Conservation (phyloP, 1,140 invertebrate species). For the Pinna nobilis region DNA sequence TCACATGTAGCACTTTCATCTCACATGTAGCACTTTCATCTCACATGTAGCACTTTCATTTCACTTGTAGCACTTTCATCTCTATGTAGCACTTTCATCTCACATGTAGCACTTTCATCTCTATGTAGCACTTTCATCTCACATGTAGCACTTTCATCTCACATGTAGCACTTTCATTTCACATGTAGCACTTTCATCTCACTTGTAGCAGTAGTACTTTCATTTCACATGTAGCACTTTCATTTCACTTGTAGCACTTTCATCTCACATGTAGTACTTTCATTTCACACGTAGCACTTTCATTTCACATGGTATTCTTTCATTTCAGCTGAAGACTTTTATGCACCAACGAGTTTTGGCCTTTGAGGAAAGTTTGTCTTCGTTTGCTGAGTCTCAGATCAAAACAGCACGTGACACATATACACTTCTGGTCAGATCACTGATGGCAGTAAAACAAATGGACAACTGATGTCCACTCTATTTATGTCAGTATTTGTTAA, state of each 20-base stretch:
- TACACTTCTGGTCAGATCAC: constrained; percentile 50
- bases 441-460: constrained; percentile 49
- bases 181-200: not conserved
- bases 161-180: not conserved
- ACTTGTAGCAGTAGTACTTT: not conserved
- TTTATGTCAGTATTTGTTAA: no score
- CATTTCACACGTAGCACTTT: not conserved
- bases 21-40: not conserved
- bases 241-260: not conserved
- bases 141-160: not conserved
- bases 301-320: constrained; percentile 1
- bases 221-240: not conserved
- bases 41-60: not conserved
- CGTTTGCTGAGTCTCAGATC: constrained; percentile 62
- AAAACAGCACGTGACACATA: constrained; percentile 60
- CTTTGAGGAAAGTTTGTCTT: constrained; percentile 53
- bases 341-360: constrained; percentile 50
- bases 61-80: not conserved
- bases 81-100: no score
- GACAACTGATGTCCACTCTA: no score
- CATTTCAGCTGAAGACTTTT: constrained; percentile 53
- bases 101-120: no score
- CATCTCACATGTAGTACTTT: not conserved
- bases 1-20: not conserved
- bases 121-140: no score